Evolutionary conservation across 2,113 vertebrate genomes (phyloP).

Genomic region (Alethe castanea): DNA sequence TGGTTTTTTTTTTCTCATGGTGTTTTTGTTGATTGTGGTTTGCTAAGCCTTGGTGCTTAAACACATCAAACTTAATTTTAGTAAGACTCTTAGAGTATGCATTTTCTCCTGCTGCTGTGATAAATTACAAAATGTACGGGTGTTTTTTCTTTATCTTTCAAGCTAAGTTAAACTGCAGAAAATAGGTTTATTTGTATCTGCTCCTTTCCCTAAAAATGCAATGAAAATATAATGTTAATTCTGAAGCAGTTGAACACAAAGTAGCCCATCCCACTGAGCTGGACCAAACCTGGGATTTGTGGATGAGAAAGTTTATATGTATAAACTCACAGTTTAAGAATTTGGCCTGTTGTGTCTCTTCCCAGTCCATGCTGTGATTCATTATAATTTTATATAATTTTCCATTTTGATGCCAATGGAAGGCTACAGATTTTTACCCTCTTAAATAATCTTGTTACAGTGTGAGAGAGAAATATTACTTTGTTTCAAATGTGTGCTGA

Average conservation of each 20-base stretch:
- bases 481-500: neutral
- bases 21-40: neutral
- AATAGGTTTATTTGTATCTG: neutral
- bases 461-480: neutral
- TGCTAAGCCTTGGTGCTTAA: neutral
- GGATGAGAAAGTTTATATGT: neutral
- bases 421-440: constrained; percentile 25
- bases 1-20: neutral
- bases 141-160: neutral
- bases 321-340: constrained; percentile 38
- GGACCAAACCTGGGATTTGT: neutral
- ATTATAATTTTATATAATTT: constrained; percentile 3
- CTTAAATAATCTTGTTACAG: constrained; percentile 17
- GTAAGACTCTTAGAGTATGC: neutral
- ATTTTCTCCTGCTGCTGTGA: neutral
- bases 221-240: neutral
- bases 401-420: constrained; percentile 14
- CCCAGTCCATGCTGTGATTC: constrained; percentile 20
- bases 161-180: neutral
- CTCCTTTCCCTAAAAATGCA: neutral
- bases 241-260: neutral
- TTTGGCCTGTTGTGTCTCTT: neutral
- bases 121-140: neutral
- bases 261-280: neutral
- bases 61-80: neutral